Base-by-base conservation (phyloP, 2,797 vertebrate species). In the Bovichtus variegatus region DNA sequence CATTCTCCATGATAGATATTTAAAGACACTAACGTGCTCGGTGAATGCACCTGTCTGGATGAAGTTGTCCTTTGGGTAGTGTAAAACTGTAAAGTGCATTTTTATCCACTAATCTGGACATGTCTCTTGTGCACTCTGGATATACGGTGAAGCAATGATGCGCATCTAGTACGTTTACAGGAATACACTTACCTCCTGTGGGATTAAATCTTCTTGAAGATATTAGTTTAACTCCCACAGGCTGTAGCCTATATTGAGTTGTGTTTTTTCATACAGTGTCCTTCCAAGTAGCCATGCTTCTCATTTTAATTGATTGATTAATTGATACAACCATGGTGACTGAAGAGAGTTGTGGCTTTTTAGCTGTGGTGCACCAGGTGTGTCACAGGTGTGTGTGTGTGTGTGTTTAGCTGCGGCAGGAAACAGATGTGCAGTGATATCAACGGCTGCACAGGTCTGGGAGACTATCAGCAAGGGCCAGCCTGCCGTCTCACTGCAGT, bases 391-490 rank as follows among this genome's bases (percentile, higher is more conserved):
- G 86, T 87, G 61, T 77, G 66, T 87, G 61, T 77, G 66, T 51
- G 68, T 80, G 66, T 69, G 62, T 70, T 66, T 55, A 54, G 72
- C 57, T 19, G 55, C 23, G 76, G 92, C 93, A 95, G 94, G 94
- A 95, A 95, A 91, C 94, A 94, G 94, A 95, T 95, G 93, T 92
- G 86, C 77, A 63, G 81, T 84, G 93, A 93, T 94, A 93, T 80
- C 70, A 80, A 58, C 5, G 44, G 76, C 81, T 88, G 80, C 80
- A 68, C 82, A 58, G 78, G 79, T 88, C 88, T 81, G 80, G 43
- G 65, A 55, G 84, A 78, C 89, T 93, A 95, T 95, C 94, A 92
- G 91, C 76, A 43, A 4, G 7, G 76, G 49, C 76, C 93, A 94
- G 92, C 82, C 87, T 84, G 90, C 81, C 27, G 86, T 90, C 91